A percentile compares a stretch with the other conserved stretches of the same genome.
phyloP scores from a whole-genome alignment of 1,140 invertebrate species.

The Leptoteleia sp. region DNA sequence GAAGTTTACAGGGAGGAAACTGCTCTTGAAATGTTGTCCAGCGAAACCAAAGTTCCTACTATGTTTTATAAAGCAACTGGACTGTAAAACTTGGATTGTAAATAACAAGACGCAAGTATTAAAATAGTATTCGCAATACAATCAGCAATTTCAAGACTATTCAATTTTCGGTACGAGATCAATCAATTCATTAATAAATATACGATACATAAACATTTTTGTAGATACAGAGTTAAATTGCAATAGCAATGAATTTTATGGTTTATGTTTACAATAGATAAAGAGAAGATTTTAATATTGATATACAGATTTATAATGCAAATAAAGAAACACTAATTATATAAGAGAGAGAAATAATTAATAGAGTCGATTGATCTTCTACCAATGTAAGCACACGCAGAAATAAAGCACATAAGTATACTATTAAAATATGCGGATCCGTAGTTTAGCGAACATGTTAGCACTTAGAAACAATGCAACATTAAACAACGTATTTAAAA shows the following conservation, averaged over 20 bases:
- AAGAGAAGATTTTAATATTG: conserved; percentile 61
- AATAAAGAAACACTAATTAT: conserved; percentile 53
- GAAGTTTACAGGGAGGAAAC: conserved; percentile 74
- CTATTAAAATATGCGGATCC: conserved; percentile 78
- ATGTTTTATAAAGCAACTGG: conserved; percentile 81
- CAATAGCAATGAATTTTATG: conserved; percentile 62
- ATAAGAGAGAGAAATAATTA: conserved; percentile 61
- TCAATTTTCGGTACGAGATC: conserved; percentile 68
- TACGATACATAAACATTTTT: conserved; percentile 54
- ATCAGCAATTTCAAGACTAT: conserved; percentile 77
- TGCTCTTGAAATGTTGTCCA: conserved; percentile 80
- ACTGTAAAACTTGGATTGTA: conserved; percentile 80
- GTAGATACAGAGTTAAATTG: conserved; percentile 59
- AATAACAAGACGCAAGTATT: conserved; percentile 78
- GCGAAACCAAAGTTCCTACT: conserved; percentile 82
- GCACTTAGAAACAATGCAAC: conserved; percentile 80
- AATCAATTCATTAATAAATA: conserved; percentile 69
- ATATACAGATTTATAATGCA: conserved; percentile 63
- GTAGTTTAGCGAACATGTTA: conserved; percentile 81
- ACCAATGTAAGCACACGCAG: conserved; percentile 71
- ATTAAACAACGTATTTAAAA: conserved; percentile 81
- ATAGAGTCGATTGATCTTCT: conserved; percentile 73
- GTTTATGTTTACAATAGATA: conserved; percentile 66
- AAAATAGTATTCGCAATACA: conserved; percentile 79
- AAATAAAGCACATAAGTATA: conserved; percentile 80